These are phyloP conservation scores for Trachelus stipa DNA, from an alignment of 2,888 invertebrate genomes.

Conservation along the genomic window DNA sequence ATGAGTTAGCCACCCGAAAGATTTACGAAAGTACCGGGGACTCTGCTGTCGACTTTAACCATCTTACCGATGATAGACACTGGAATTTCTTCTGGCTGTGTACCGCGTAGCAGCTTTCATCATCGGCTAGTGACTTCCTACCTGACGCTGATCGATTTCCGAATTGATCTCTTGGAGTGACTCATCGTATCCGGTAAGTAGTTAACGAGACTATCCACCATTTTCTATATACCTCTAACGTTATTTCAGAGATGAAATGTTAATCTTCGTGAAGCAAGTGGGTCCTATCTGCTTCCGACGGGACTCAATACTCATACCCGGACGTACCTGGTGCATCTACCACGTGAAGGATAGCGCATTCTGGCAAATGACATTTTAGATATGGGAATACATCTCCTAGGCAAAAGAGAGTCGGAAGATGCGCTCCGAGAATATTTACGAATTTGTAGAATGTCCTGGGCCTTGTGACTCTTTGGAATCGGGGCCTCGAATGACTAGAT, in stretches of 20 bases:
- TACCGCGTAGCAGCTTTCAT: not conserved
- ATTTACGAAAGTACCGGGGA: conserved; percentile 52
- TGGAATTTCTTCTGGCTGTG: too few relatives aligned
- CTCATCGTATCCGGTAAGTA: not conserved
- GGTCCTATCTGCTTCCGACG: not conserved
- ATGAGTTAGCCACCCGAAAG: conserved; percentile 63
- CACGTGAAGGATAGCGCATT: not conserved
- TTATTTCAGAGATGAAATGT: not conserved
- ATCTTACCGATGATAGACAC: not conserved
- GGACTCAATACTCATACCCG: not conserved
- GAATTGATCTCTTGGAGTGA: not conserved
- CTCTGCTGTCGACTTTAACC: not conserved
- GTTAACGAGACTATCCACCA: not conserved
- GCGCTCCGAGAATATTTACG: conserved; percentile 20
- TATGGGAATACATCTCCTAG: not conserved
- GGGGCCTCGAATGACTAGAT: conserved; percentile 25
- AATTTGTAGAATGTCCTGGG: conserved; percentile 19
- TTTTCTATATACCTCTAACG: not conserved
- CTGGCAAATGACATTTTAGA: not conserved
- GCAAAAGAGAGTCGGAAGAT: not conserved
- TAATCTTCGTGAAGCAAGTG: not conserved
- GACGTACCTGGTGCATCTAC: not conserved
- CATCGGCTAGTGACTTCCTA: not conserved
- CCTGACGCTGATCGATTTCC: not conserved
- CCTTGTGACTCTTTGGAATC: conserved; percentile 3